A percentile compares a stretch with the other conserved stretches of the same genome.
These are phyloP conservation scores for Hetaerina americana DNA, from an alignment of 1,140 invertebrate genomes.

Conservation along the genomic window DNA sequence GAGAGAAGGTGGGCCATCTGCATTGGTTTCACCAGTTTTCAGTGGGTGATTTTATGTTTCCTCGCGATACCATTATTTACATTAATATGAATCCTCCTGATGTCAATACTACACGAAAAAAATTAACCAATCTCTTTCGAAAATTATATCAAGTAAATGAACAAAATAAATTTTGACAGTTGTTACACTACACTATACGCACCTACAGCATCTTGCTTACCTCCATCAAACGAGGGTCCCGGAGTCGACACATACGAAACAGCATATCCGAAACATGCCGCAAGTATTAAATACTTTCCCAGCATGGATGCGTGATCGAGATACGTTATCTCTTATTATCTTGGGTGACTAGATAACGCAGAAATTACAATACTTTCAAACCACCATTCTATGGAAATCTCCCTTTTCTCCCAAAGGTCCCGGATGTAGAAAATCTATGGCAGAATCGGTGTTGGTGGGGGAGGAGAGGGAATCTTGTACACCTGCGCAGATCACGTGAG, in stretches of 20 bases:
- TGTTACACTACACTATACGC: not conserved
- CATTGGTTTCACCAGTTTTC: conserved; percentile 1
- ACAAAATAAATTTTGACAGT: not conserved
- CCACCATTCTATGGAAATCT: not conserved
- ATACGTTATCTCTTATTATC: conserved; percentile 6
- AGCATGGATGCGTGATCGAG: conserved; percentile 7
- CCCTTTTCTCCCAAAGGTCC: conserved; percentile 5
- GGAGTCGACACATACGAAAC: conserved; percentile 16
- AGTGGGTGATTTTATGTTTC: too few relatives aligned
- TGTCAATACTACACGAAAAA: too few relatives aligned
- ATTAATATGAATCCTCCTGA: too few relatives aligned
- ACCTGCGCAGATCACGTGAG: conserved; percentile 14
- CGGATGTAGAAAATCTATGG: conserved; percentile 15
- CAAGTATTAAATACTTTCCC: conserved; percentile 16
- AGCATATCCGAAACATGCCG: conserved; percentile 18
- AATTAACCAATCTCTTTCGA: not conserved
- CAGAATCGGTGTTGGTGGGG: not conserved
- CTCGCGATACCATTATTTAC: too few relatives aligned
- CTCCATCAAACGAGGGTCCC: conserved; percentile 17
- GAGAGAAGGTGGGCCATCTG: not conserved
- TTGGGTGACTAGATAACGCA: not conserved
- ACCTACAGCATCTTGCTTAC: conserved; percentile 11
- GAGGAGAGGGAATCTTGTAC: conserved; percentile 1
- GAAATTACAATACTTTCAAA: not conserved
- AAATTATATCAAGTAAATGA: not conserved